A percentile compares a stretch with the other conserved stretches of the same genome.
Conservation (phyloP, 2,797 vertebrate genomes). For the Hybognathus amarus region DNA sequence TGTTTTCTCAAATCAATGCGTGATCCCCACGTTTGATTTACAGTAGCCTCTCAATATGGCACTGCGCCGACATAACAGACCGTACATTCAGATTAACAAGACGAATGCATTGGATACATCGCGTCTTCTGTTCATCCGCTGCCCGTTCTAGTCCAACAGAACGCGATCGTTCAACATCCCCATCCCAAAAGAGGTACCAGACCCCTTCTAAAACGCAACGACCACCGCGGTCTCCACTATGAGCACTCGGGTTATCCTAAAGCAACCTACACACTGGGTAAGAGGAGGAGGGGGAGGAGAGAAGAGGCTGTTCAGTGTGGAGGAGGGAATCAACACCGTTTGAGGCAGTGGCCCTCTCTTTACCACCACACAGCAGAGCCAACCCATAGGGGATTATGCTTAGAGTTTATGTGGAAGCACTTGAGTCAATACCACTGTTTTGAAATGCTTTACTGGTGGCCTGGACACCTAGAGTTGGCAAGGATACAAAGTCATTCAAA, state of each 20-base stretch:
- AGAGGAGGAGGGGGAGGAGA: constrained; percentile 37
- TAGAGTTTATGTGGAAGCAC: constrained; percentile 7
- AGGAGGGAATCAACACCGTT: constrained; percentile 58
- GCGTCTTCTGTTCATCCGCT: constrained; percentile 36
- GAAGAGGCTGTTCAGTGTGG: constrained; percentile 40
- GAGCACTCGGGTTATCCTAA: constrained; percentile 67
- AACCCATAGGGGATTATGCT: background rate
- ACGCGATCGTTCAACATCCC: constrained; percentile 46
- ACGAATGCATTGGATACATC: constrained; percentile 4
- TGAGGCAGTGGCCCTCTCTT: constrained; percentile 51
- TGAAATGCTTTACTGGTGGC: background rate
- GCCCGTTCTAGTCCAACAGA: constrained; percentile 56
- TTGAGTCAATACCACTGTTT: background rate
- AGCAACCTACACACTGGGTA: constrained; percentile 21
- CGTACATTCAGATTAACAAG: constrained; percentile 46
- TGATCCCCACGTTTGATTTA: constrained; percentile 49
- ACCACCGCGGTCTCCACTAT: constrained; percentile 68
- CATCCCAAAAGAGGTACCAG: constrained; percentile 57
- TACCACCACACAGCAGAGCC: constrained; percentile 21
- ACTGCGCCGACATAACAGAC: constrained; percentile 55
- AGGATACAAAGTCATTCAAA: background rate
- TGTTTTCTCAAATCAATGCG: constrained; percentile 58
- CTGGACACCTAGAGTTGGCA: background rate
- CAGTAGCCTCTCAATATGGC: constrained; percentile 52
- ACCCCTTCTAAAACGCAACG: constrained; percentile 62